A percentile compares a stretch with the other conserved stretches of the same genome.
Conservation (phyloP, 2,797 vertebrate genomes). For the Streptopelia turtur region DNA sequence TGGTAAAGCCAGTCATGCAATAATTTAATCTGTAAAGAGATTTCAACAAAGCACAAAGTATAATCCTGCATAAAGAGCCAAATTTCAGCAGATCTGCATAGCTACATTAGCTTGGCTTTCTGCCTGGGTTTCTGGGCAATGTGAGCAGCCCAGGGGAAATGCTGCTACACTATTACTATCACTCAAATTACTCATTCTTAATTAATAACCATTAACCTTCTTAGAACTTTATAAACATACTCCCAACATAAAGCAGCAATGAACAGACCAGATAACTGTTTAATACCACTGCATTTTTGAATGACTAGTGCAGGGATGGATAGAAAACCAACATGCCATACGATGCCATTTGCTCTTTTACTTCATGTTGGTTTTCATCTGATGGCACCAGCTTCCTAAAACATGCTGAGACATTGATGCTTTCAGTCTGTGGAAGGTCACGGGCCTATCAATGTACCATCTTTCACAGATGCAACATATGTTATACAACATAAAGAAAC, state of each 20-base stretch:
- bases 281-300: background rate
- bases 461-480: background rate
- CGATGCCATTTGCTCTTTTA: background rate
- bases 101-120: background rate
- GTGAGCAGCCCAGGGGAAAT: background rate
- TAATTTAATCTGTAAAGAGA: background rate
- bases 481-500: background rate
- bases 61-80: background rate
- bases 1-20: background rate
- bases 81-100: background rate
- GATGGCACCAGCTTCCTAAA: background rate
- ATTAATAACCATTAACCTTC: background rate
- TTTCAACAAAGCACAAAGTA: background rate
- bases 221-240: background rate
- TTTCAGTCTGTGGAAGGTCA: background rate
- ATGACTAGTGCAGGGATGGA: accelerated
- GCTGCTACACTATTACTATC: background rate
- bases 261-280: background rate
- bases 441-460: background rate
- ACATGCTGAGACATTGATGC: background rate
- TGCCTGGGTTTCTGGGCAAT: background rate
- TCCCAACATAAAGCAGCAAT: background rate
- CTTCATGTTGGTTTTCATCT: background rate
- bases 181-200: background rate
- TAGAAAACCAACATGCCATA: background rate